Conservation (phyloP, 2,888 invertebrate genomes). For the Notocelia uddmanniana region DNA sequence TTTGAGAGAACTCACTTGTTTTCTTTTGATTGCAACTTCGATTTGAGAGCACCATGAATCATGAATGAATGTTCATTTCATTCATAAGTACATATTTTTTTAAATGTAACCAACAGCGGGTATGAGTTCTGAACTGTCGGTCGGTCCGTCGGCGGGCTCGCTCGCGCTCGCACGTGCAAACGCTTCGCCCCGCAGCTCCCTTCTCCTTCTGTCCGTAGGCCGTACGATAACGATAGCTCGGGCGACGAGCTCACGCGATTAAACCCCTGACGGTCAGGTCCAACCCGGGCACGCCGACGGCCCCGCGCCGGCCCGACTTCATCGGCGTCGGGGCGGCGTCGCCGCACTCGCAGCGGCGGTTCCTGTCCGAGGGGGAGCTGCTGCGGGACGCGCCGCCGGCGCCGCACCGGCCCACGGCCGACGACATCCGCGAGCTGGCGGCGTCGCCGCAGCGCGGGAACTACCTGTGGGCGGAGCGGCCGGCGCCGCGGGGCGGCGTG, state of each 20-base stretch:
- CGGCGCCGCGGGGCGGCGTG: constrained; percentile 66
- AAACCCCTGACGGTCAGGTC: constrained; percentile 90
- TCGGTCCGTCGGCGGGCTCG: constrained; percentile 61
- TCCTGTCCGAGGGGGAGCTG: constrained; percentile 93
- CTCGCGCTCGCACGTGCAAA: constrained; percentile 72
- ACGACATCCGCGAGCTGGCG: constrained; percentile 95
- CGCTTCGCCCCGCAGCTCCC: constrained; percentile 85
- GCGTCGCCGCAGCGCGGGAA: constrained; percentile 92
- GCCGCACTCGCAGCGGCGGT: constrained; percentile 90
- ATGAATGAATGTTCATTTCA: neutral
- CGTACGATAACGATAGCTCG: constrained; percentile 84
- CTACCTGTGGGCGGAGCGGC: constrained; percentile 87
- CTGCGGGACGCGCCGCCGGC: constrained; percentile 89
- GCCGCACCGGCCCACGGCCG: constrained; percentile 90
- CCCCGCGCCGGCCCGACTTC: constrained; percentile 95
- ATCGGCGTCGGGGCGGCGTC: constrained; percentile 88
- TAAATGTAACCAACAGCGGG: neutral
- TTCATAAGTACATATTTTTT: too few relatives aligned
- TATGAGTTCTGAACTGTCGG: constrained; percentile 63
- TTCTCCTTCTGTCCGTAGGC: constrained; percentile 86
- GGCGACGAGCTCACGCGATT: constrained; percentile 85
- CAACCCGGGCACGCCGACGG: constrained; percentile 96
- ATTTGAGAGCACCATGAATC: neutral
- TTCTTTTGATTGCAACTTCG: neutral
- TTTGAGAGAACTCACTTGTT: neutral